Evolutionary conservation across 2,888 invertebrate genomes (phyloP), one percentile per base, ranked within the genome.

Genomic region (Calephelis perditalis): DNA sequence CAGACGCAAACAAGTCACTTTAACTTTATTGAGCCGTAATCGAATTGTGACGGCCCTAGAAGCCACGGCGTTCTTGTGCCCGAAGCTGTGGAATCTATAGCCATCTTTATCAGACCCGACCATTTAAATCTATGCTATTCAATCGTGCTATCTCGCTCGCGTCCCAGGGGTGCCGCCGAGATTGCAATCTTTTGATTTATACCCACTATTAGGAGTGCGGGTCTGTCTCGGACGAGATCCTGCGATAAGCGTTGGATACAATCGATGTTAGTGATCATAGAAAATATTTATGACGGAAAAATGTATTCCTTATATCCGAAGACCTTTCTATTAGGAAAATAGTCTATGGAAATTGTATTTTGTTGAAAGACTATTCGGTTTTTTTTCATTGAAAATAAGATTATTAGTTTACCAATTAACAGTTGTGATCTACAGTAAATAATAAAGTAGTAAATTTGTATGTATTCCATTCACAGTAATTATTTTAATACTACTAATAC

Each of bases 171-270:
- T 88, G 87, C 88, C 82, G 82, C 78, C 77, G 83, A 88, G 89
- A 90, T 89, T 88, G 90, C 88, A 88, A 90, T 90, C 90, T 90
- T 90, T 89, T 90, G 90, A 90, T 90, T 90, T 90, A 90, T 90
- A 87, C 86, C 87, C 87, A 90, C 89, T 90, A 90, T 90, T 90
- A 90, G 90, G 88, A 88, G 82, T 81, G 81, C 81, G 82, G 87
- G 84, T 87, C 82, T 81, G 87, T 88, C 84, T 81, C 70, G 72
- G 77, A 76, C 79, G 80, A 82, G 85, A 87, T 88, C 69, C 69
- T 70, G 70, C 79, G 89, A 88, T 89, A 89, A 86, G 77, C 72
- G 78, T 71, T 68, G 77, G 81, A 82, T 84, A 84, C 84, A 76
- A 85, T 84, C 83, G 77, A 82, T 78, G 79, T 82, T 82, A 79